phyloP scores from a whole-genome alignment of 2,888 invertebrate species.

The Cephus pygmeus region DNA sequence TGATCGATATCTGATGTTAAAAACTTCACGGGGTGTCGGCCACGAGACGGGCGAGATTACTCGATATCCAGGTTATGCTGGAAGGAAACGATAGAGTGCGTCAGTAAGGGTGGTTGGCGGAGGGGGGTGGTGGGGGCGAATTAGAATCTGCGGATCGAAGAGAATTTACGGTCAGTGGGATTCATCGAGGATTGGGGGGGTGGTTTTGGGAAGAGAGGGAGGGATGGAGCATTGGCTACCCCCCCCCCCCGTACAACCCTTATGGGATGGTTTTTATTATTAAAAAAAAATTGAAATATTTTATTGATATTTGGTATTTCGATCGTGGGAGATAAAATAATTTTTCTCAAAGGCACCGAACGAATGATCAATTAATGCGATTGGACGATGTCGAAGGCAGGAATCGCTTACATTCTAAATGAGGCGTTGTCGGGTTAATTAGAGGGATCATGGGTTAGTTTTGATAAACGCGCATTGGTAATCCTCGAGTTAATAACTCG shows the following conservation, averaged over 20 bases:
- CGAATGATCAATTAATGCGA: too few species aligned
- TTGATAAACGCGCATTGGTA: too few species aligned
- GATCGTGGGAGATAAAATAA: too few species aligned
- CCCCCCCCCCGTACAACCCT: not conserved
- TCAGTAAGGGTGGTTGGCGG: too few species aligned
- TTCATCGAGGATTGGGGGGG: not conserved
- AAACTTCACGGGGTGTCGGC: constrained; percentile 27
- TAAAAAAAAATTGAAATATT: too few species aligned
- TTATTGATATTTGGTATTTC: too few species aligned
- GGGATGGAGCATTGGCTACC: not conserved
- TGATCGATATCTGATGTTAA: constrained; percentile 44
- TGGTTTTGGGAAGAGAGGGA: not conserved
- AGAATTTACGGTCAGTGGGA: not conserved
- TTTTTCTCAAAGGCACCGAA: too few species aligned
- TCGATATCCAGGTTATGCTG: not conserved
- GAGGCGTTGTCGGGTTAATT: too few species aligned
- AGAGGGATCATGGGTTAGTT: too few species aligned
- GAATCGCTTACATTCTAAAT: too few species aligned
- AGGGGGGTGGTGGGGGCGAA: not conserved
- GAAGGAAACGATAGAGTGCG: not conserved
- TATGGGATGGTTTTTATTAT: not conserved
- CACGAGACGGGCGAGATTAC: not conserved
- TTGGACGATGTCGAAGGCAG: too few species aligned
- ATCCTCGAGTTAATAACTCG: too few species aligned
- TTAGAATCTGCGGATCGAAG: not conserved